Evolutionary conservation across 2,888 invertebrate genomes (phyloP), one percentile per base, ranked within the genome.

Genomic region (Eubasilissa splendida): DNA sequence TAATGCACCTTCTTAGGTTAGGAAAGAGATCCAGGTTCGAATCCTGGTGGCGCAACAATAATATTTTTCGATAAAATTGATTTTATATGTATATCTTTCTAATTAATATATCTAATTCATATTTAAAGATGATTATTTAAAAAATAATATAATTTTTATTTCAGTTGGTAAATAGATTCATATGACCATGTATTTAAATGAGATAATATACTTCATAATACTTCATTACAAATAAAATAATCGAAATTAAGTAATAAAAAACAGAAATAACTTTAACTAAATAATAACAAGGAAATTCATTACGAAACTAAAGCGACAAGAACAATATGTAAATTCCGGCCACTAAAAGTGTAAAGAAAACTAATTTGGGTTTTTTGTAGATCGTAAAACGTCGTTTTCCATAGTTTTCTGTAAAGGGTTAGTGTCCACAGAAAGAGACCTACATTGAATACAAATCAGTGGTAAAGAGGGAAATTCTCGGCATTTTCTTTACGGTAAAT

Each of bases 401-500:
- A 70, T 70, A 70, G 31, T 70, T 70, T 70, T 22, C 53, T 22
- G 70, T 70, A 70, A 70, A 70, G 53, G 70, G 52, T 70, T 70
- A 70, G 70, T 70, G 70, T 70, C 70, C 53, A 70, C 70, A 70
- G 54, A 70, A 70, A 53, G 53, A 70, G 53, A n/a, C 70, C 53
- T 8, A 14, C 70, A 22, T 70, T 54, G 70, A 70, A 70, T 70
- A 70, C 70, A 54, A 70, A 70, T 70, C 70, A 70, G 70, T 52
- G 70, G 31, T 42, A 42, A 42, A 42, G 42, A 42, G 42, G 42
- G 42, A 42, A 70, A 22, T 12, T 54, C 53, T 70, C 22, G 10
- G 70, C 14, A 14, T 14, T 68, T 70, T 54, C 70, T 70, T 70
- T 70, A 22, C 53, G 53, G 22, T 10, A 2, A 42, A 58, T 22